A percentile compares a stretch with the other conserved stretches of the same genome.
Conservation (phyloP, 2,113 vertebrate species). For the Scomber colias region DNA sequence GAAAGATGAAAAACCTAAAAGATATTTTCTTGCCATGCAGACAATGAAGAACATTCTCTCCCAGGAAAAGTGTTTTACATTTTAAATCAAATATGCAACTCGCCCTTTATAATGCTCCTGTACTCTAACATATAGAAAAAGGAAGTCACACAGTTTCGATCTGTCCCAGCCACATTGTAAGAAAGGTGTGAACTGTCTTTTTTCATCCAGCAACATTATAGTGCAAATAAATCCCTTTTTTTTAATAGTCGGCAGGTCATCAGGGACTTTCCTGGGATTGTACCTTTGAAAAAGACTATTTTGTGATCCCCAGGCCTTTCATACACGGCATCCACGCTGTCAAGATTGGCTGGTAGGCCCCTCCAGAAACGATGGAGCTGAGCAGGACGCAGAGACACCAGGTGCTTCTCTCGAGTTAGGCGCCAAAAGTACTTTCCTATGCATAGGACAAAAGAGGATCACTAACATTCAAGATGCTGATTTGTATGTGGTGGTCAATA, state of each 20-base stretch:
- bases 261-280: not conserved
- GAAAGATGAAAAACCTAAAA: conserved; percentile 12
- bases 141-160: not conserved
- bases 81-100: conserved; percentile 7
- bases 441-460: not conserved
- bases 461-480: not conserved
- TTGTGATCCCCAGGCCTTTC: conserved; percentile 94
- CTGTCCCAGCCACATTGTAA: not conserved
- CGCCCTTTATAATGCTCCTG: not conserved
- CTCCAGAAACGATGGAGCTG: conserved; percentile 97
- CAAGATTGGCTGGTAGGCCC: conserved; percentile 92
- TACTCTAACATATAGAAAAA: not conserved
- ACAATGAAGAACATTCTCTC: not conserved
- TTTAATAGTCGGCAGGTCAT: not conserved
- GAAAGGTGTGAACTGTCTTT: conserved; percentile 1
- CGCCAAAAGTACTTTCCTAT: conserved; percentile 97
- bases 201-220: not conserved
- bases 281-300: conserved; percentile 98
- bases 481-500: no score
- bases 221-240: conserved; percentile 1
- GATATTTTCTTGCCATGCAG: not conserved
- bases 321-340: conserved; percentile 93
- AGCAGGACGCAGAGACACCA: conserved; percentile 94
- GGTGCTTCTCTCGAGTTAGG: conserved; percentile 93
- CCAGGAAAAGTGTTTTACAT: not conserved